Percentiles rank a stretch among this genome's conserved stretches.
These are phyloP conservation scores for Mormyrus hasselquistii DNA, from an alignment of 2,797 vertebrate species.

Conservation along the genomic window DNA sequence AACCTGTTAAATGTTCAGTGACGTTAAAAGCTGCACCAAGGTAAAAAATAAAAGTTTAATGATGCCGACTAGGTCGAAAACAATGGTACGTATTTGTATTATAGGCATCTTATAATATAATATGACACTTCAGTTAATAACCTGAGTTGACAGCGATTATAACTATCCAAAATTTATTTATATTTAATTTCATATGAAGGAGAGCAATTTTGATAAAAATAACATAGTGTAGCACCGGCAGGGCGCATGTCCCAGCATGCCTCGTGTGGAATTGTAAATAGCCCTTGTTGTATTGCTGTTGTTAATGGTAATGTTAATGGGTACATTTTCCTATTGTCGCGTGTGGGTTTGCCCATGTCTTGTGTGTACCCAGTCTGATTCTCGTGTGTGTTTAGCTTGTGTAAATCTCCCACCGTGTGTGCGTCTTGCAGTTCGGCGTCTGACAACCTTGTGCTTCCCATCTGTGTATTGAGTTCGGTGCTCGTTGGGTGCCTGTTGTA, in stretches of 20 bases:
- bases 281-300: background rate
- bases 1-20: background rate
- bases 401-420: background rate
- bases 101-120: background rate
- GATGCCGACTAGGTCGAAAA: background rate
- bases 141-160: background rate
- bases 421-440: background rate
- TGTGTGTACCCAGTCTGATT: background rate
- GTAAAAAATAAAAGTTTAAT: background rate
- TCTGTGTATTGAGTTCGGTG: background rate
- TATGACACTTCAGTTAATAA: background rate
- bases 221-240: background rate
- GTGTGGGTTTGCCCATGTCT: background rate
- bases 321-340: background rate
- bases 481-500: background rate
- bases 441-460: background rate
- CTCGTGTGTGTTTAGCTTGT: background rate
- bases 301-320: background rate
- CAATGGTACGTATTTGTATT: background rate
- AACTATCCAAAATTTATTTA: background rate
- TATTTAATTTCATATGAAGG: background rate
- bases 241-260: background rate
- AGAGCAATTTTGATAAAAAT: background rate
- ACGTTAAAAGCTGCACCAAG: background rate
- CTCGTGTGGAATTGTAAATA: background rate